A percentile compares a stretch with the other conserved stretches of the same genome.
phyloP scores from a whole-genome alignment of 2,888 invertebrate genomes.

The Stenolophus ochropezus region DNA sequence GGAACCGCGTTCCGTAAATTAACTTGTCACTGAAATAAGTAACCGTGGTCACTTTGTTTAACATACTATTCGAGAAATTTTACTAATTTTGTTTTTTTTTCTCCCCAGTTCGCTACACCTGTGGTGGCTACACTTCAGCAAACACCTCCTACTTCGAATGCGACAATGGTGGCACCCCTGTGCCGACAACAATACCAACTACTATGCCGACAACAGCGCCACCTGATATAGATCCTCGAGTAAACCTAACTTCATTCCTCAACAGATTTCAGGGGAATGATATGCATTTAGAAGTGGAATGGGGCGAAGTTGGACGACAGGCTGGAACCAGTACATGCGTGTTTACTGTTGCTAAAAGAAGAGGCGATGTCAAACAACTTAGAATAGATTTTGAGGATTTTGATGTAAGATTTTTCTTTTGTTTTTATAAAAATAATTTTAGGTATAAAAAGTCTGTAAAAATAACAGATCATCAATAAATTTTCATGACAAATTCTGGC shows the following conservation, averaged over 20 bases:
- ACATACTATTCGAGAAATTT: too few relatives aligned
- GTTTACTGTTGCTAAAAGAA: slow-evolving; percentile 79
- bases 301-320: slow-evolving; percentile 62
- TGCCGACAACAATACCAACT: slow-evolving; percentile 59
- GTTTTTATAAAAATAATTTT: too few relatives aligned
- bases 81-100: too few relatives aligned
- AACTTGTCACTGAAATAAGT: too few relatives aligned
- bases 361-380: slow-evolving; percentile 79
- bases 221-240: slow-evolving; percentile 66
- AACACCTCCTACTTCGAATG: slow-evolving; percentile 81
- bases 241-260: slow-evolving; percentile 47
- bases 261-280: not conserved
- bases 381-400: slow-evolving; percentile 82
- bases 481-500: too few relatives aligned
- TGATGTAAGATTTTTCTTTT: slow-evolving; percentile 75
- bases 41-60: too few relatives aligned
- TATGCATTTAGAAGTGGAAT: not conserved
- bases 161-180: slow-evolving; percentile 33
- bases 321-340: slow-evolving; percentile 78
- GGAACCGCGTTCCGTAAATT: too few relatives aligned
- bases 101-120: slow-evolving; percentile 79
- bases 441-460: too few relatives aligned
- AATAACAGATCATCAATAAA: too few relatives aligned
- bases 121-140: slow-evolving; percentile 79
- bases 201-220: slow-evolving; percentile 65